Percentiles rank a stretch among this genome's conserved stretches.
phyloP scores from a whole-genome alignment of 2,888 invertebrate genomes.

The Elegia similella region DNA sequence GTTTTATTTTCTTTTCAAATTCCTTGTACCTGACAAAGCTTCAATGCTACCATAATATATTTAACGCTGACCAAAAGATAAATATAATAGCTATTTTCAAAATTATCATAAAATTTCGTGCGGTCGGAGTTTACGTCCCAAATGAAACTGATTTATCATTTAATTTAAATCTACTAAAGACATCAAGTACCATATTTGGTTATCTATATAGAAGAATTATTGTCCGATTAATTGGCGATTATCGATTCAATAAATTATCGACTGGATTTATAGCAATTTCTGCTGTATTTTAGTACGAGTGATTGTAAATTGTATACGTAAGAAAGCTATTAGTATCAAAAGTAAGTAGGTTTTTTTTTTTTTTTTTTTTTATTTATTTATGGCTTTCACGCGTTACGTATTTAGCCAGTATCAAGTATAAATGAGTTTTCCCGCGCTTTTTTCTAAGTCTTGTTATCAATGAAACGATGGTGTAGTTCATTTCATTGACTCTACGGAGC shows the following conservation, averaged over 20 bases:
- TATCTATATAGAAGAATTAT: slow-evolving; percentile 17
- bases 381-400: no score
- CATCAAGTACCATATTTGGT: slow-evolving; percentile 1
- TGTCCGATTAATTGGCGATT: slow-evolving; percentile 15
- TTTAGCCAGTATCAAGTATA: no score
- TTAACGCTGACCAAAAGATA: no score
- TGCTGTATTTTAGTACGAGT: slow-evolving; percentile 32
- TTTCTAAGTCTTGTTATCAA: no score
- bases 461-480: no score
- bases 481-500: no score
- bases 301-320: slow-evolving; percentile 2
- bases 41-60: no score
- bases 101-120: neutral
- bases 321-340: neutral
- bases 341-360: neutral
- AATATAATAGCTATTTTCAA: no score
- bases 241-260: slow-evolving; percentile 6
- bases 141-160: neutral
- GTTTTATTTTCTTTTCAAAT: no score
- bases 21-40: no score
- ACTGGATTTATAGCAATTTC: slow-evolving; percentile 22
- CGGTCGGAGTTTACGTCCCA: neutral
- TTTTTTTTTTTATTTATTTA: no score
- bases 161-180: neutral
- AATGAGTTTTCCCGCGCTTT: no score